These are phyloP conservation scores for Alauda arvensis DNA, from an alignment of 2,797 vertebrate species.

Conservation along the genomic window DNA sequence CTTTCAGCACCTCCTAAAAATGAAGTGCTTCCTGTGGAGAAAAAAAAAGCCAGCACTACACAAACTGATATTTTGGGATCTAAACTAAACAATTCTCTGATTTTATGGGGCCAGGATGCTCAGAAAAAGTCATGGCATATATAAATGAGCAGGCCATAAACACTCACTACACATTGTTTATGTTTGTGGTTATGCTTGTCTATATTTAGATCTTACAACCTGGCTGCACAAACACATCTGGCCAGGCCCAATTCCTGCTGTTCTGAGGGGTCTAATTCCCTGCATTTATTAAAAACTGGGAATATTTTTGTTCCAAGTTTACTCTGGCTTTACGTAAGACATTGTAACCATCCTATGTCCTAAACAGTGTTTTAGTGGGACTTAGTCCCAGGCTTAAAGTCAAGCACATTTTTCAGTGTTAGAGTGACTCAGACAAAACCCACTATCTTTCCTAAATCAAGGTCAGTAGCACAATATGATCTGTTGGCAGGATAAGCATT, in stretches of 20 bases:
- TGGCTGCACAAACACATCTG: neutral
- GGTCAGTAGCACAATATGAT: neutral
- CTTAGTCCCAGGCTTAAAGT: neutral
- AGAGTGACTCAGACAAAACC: neutral
- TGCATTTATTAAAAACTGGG: neutral
- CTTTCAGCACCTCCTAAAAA: neutral
- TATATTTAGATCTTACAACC: neutral
- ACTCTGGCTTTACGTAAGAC: neutral
- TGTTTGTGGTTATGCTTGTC: neutral
- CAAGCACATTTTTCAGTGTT: neutral
- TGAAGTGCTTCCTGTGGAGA: neutral
- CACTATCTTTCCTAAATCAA: neutral
- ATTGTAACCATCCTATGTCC: neutral
- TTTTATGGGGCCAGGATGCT: neutral
- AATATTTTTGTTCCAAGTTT: neutral
- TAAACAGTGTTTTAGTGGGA: neutral
- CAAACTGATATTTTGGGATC: neutral
- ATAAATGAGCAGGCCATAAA: neutral
- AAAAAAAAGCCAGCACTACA: neutral
- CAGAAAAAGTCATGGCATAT: neutral
- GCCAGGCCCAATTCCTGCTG: neutral
- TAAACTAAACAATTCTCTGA: neutral
- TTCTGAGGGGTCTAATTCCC: neutral
- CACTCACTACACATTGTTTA: neutral
- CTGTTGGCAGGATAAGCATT: neutral